These are phyloP conservation scores for Zaprionus tsacasi DNA, from an alignment of 1,140 invertebrate genomes.

Conservation along the genomic window DNA sequence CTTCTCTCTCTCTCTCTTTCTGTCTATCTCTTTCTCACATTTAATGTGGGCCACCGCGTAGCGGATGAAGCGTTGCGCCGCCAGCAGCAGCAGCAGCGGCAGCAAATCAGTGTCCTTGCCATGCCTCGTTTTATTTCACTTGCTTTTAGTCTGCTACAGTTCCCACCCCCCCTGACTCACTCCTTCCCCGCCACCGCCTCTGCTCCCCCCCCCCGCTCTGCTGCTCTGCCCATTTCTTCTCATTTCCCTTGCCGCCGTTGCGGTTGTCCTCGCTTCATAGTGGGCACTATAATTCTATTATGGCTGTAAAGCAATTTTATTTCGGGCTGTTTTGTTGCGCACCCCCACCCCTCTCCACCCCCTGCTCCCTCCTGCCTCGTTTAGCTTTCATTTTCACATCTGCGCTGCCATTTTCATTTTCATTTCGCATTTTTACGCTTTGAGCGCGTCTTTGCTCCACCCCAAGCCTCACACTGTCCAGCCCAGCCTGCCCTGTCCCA, in stretches of 20 bases:
- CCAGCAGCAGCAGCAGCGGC: constrained; percentile 33
- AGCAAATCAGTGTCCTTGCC: constrained; percentile 59
- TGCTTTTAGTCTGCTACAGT: constrained; percentile 28
- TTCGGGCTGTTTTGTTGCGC: constrained; percentile 34
- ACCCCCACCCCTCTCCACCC: neutral
- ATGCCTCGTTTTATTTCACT: constrained; percentile 53
- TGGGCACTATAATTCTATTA: constrained; percentile 77
- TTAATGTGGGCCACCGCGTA: constrained; percentile 69
- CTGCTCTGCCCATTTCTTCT: neutral
- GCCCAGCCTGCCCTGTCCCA: neutral
- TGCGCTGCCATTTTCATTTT: constrained; percentile 68
- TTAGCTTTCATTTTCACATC: constrained; percentile 68
- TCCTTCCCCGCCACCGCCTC: neutral
- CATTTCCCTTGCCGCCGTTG: constrained; percentile 4
- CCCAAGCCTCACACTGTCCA: neutral
- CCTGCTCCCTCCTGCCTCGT: constrained; percentile 27
- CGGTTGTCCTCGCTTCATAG: constrained; percentile 34
- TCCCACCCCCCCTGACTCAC: no score
- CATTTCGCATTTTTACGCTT: constrained; percentile 59
- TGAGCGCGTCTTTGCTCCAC: constrained; percentile 20
- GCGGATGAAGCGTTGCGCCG: constrained; percentile 54
- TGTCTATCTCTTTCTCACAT: constrained; percentile 41
- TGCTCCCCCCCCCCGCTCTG: neutral
- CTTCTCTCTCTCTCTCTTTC: constrained; percentile 5
- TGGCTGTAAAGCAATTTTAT: constrained; percentile 73